Evolutionary conservation across 2,113 vertebrate species (phyloP).

Genomic region (Rhizomys pruinosus): DNA sequence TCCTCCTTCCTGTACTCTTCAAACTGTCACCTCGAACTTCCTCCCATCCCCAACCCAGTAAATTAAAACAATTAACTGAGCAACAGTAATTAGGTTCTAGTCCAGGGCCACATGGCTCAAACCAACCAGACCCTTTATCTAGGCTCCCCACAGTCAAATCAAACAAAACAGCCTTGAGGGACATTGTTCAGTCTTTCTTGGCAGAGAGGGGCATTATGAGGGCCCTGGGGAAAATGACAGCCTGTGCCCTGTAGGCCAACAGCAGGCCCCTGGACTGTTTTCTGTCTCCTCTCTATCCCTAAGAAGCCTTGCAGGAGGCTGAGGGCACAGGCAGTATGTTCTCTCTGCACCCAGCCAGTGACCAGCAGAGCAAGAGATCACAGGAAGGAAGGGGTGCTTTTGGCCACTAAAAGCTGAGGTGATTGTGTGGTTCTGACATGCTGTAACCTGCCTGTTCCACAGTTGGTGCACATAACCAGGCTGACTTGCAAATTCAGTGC

Average conservation of each 20-base stretch:
- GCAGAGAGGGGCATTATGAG: background rate
- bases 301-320: background rate
- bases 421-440: background rate
- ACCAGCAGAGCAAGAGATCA: slow-evolving; percentile 14
- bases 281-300: background rate
- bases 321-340: background rate
- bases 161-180: slow-evolving; percentile 34
- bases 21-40: slow-evolving; percentile 49
- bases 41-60: slow-evolving; percentile 30
- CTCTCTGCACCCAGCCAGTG: background rate
- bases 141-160: slow-evolving; percentile 37
- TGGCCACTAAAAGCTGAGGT: background rate
- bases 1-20: slow-evolving; percentile 72
- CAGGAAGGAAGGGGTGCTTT: slow-evolving; percentile 47
- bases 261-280: background rate
- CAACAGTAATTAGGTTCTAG: slow-evolving; percentile 45
- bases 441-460: too few relatives aligned
- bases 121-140: background rate
- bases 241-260: background rate
- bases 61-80: slow-evolving; percentile 56
- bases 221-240: background rate
- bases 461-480: background rate
- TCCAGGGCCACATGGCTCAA: background rate
- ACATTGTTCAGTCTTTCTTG: background rate
- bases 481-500: background rate